Base-by-base conservation (phyloP, 2,888 invertebrate genomes). In the Drosophila mayaguana region DNA sequence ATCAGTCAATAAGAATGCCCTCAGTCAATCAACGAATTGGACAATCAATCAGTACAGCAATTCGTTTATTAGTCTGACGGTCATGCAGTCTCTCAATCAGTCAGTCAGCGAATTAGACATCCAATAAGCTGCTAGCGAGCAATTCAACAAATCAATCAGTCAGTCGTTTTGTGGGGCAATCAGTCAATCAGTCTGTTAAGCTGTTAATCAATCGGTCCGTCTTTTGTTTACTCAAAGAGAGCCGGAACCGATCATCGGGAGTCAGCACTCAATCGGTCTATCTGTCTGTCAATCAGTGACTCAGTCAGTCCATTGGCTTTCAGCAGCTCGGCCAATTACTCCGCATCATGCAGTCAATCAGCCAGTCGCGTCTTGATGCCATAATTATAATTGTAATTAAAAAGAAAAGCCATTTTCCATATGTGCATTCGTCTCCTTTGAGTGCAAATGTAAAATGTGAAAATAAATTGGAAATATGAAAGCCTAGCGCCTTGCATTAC, bases 381-480 rank as follows among this genome's bases (percentile, higher is more conserved):
- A 18, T 14, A 32, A 50, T 32, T 16, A 34, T 20, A 50, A 50
- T 32, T 50, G 18, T 34, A 34, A 34, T 50, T 50, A 34, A 50
- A 22, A 1, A 5, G 18, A 53, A 34, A 53, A 36, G 32, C 34
- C 5, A 9, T 16, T 36, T 22, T 53, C 32, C 32, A 20, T n/a
- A 16, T 36, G 9, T 53, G 20, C 32, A 22, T 20, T 20, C 36
- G 14, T 16, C 14, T 16, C 9, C 32, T 5, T 36, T 22, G 34
- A 20, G 51, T 11, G 36, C 9, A 53, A 16, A 53, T 22, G 18
- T 36, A 14, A 34, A 51, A 51, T 20, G 16, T 20, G 51, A 36
- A 53, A 53, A 50, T 53, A 53, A 53, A 53, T 53, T 53, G 54
- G 11, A 45, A 45, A 48, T 48, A 18, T 28, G 46, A 59, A 48